Evolutionary conservation across 1,140 invertebrate genomes (phyloP).

Genomic region (Heterodera carotae): DNA sequence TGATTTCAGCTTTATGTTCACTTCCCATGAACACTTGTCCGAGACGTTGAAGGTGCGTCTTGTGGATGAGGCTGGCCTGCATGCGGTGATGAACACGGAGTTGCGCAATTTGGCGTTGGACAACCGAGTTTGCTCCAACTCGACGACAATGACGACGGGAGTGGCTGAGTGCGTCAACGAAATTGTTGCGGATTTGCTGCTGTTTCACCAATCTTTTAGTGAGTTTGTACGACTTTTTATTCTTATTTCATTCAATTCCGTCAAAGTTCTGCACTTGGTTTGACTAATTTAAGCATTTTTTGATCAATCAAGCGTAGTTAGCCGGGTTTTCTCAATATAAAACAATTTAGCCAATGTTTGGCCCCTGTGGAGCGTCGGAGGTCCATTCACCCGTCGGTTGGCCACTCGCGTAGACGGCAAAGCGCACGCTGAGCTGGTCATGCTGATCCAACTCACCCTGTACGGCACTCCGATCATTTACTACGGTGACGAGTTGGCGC

Average conservation of each 20-base stretch:
- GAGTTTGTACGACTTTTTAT: not conserved
- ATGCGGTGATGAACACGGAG: slow-evolving; percentile 55
- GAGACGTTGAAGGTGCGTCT: slow-evolving; percentile 41
- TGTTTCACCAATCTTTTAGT: slow-evolving; percentile 27
- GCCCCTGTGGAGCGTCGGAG: slow-evolving; percentile 49
- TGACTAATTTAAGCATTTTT: too few species aligned
- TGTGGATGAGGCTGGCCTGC: slow-evolving; percentile 36
- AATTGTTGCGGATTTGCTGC: slow-evolving; percentile 44
- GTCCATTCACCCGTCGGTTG: slow-evolving; percentile 41
- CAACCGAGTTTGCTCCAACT: slow-evolving; percentile 44
- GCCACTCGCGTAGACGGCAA: slow-evolving; percentile 36
- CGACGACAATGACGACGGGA: not conserved
- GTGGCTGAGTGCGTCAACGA: slow-evolving; percentile 50
- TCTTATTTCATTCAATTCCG: too few species aligned
- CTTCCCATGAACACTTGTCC: slow-evolving; percentile 44
- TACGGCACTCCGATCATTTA: slow-evolving; percentile 51
- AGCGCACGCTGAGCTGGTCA: slow-evolving; percentile 46
- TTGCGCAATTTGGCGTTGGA: slow-evolving; percentile 42
- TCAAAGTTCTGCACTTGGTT: too few species aligned
- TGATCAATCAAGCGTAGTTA: too few species aligned
- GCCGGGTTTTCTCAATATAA: too few species aligned
- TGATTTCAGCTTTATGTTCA: slow-evolving; percentile 49
- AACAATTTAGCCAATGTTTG: slow-evolving; percentile 29
- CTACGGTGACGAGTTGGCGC: slow-evolving; percentile 52
- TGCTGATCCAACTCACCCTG: slow-evolving; percentile 46